Conservation (phyloP, 1,140 invertebrate species). For the Eumeta japonica region DNA sequence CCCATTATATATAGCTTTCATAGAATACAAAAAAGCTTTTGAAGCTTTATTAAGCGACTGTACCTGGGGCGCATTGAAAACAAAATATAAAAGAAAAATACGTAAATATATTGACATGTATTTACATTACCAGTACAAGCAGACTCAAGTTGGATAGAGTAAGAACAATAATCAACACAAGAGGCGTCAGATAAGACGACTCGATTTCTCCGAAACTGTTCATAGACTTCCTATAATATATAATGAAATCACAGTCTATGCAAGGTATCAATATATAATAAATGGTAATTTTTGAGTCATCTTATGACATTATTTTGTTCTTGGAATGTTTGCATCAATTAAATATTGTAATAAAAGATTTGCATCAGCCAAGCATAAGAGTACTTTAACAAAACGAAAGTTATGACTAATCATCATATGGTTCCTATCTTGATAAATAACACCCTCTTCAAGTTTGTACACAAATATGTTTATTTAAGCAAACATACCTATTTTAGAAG, state of each 20-base stretch:
- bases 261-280: slow-evolving; percentile 15
- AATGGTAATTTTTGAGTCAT: slow-evolving; percentile 15
- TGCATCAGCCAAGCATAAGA: slow-evolving; percentile 10
- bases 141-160: too few species aligned
- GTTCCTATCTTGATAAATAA: background rate
- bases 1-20: slow-evolving; percentile 14
- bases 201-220: slow-evolving; percentile 15
- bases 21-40: too few species aligned
- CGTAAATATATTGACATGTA: too few species aligned
- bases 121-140: slow-evolving; percentile 14
- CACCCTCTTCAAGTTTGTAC: slow-evolving; percentile 3
- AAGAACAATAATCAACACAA: slow-evolving; percentile 9
- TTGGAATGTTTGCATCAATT: slow-evolving; percentile 5
- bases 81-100: too few species aligned
- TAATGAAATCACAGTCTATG: slow-evolving; percentile 12
- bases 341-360: slow-evolving; percentile 13
- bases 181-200: too few species aligned
- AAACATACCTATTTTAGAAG: slow-evolving; percentile 5
- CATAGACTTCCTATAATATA: slow-evolving; percentile 11
- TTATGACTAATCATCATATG: slow-evolving; percentile 8
- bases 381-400: slow-evolving; percentile 11
- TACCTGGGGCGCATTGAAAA: slow-evolving; percentile 12
- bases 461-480: slow-evolving; percentile 4
- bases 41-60: slow-evolving; percentile 12
- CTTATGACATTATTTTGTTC: slow-evolving; percentile 8